phyloP scores from a whole-genome alignment of 1,140 invertebrate species.

The Trypoxylus dichotomus region DNA sequence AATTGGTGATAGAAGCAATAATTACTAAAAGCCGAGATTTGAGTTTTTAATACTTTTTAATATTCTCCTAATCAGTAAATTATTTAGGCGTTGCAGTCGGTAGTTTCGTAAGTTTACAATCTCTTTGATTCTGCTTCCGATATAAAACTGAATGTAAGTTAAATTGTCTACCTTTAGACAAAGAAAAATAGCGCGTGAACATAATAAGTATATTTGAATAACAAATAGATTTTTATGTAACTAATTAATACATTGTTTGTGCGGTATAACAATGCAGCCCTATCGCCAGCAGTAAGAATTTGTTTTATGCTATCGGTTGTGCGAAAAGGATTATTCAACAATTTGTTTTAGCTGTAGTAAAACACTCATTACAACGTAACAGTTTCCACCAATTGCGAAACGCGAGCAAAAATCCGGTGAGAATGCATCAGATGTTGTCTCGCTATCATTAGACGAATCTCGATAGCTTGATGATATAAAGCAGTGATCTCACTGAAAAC shows the following conservation, averaged over 20 bases:
- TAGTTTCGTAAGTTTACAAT: too few relatives aligned
- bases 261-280: background rate
- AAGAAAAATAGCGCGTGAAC: too few relatives aligned
- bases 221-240: slow-evolving; percentile 24
- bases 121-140: too few relatives aligned
- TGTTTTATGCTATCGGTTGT: background rate
- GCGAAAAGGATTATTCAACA: slow-evolving; percentile 12
- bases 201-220: background rate
- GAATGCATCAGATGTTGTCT: background rate
- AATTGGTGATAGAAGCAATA: too few relatives aligned
- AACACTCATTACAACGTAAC: slow-evolving; percentile 5
- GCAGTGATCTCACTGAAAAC: background rate
- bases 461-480: background rate
- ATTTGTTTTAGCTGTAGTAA: slow-evolving; percentile 11
- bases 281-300: background rate
- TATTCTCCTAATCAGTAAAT: too few relatives aligned
- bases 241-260: background rate
- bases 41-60: too few relatives aligned
- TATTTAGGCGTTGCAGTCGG: too few relatives aligned
- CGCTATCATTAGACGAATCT: background rate
- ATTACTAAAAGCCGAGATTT: too few relatives aligned
- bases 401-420: slow-evolving; percentile 11
- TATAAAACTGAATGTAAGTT: too few relatives aligned
- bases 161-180: too few relatives aligned
- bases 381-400: slow-evolving; percentile 21